A percentile compares a stretch with the other conserved stretches of the same genome.
Conservation (phyloP, 1,140 invertebrate genomes). For the Nasonia vitripennis region DNA sequence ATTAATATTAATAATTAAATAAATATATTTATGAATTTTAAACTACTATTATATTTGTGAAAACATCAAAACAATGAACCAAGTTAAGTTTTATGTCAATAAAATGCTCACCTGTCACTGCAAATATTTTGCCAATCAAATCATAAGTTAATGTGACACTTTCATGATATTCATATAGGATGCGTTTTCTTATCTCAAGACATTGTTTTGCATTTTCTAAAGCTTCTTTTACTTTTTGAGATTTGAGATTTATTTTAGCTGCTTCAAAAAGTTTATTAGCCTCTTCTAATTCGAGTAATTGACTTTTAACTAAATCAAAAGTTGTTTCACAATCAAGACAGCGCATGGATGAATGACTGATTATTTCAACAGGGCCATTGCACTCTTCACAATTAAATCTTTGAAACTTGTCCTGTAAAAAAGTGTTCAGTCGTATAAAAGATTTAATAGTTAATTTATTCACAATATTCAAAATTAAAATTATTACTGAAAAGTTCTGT, state of each 20-base stretch:
- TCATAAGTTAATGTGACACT: conserved; percentile 73
- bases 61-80: too few species aligned
- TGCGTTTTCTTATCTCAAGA: conserved; percentile 67
- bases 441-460: neutral
- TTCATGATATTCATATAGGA: conserved; percentile 74
- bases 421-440: conserved; percentile 21
- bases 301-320: conserved; percentile 58
- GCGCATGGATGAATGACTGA: conserved; percentile 47
- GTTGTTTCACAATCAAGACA: conserved; percentile 65
- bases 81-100: too few species aligned
- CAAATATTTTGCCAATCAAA: conserved; percentile 75
- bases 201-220: conserved; percentile 67
- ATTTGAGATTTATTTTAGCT: conserved; percentile 56
- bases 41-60: too few species aligned
- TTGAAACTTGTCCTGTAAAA: conserved; percentile 69
- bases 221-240: conserved; percentile 57
- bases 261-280: conserved; percentile 68
- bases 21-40: too few species aligned
- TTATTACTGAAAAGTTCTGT: conserved; percentile 74
- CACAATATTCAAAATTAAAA: neutral
- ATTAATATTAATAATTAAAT: too few species aligned
- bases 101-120: conserved; percentile 67
- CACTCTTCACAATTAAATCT: conserved; percentile 69
- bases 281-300: conserved; percentile 62
- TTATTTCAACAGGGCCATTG: conserved; percentile 60